Percentiles rank a stretch among this genome's conserved stretches.
Evolutionary conservation across 2,797 vertebrate genomes (phyloP).

Genomic region (Melopsittacus undulatus): DNA sequence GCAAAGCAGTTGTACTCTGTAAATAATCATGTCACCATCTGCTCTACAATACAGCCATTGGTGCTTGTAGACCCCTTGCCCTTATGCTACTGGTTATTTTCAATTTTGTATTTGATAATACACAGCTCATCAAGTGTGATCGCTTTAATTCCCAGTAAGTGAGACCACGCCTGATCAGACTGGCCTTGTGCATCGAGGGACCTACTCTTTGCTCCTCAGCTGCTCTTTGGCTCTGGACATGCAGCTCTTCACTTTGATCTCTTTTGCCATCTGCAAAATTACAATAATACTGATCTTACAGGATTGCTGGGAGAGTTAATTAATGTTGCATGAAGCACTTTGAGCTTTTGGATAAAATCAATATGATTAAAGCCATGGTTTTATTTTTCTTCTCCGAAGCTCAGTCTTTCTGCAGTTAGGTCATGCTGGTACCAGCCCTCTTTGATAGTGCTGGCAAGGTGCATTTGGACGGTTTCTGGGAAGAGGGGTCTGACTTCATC

Average conservation of each 20-base stretch:
- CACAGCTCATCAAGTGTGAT: background rate
- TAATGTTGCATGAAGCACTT: slow-evolving; percentile 9
- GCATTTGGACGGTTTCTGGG: background rate
- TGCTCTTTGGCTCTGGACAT: background rate
- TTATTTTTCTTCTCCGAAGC: background rate
- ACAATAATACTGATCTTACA: background rate
- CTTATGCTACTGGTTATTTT: background rate
- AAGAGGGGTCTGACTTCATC: background rate
- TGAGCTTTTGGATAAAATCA: background rate
- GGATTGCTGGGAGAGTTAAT: background rate
- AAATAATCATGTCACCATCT: background rate
- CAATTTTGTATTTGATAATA: background rate
- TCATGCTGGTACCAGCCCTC: background rate
- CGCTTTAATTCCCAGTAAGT: background rate
- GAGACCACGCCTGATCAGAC: background rate
- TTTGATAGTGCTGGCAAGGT: background rate
- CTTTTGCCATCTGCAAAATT: background rate
- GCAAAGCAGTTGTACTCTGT: background rate
- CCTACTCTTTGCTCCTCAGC: background rate
- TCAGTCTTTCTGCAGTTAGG: background rate
- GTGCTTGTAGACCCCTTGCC: background rate
- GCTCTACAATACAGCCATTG: background rate
- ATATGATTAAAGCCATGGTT: background rate
- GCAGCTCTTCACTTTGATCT: background rate
- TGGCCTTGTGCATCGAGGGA: rapidly evolving